These are phyloP conservation scores for Micrastur ruficollis DNA, from an alignment of 2,797 vertebrate genomes.

Conservation along the genomic window DNA sequence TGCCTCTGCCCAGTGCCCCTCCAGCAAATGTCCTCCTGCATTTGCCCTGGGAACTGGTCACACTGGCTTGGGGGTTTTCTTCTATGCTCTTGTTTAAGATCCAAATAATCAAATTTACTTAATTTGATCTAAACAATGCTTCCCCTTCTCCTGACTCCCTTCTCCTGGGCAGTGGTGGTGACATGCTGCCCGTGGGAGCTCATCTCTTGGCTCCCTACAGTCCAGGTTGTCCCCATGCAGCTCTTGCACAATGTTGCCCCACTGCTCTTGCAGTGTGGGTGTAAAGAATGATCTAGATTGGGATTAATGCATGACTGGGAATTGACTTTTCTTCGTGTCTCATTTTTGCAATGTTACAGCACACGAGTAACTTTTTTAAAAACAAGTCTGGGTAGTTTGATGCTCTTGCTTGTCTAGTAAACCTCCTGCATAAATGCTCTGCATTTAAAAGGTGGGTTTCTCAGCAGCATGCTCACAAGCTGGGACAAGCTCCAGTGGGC, in stretches of 20 bases:
- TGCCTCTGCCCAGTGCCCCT: not conserved
- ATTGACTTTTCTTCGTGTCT: not conserved
- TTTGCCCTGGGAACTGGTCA: not conserved
- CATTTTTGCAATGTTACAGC: not conserved
- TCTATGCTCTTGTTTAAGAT: not conserved
- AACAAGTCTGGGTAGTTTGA: not conserved
- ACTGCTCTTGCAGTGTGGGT: accelerated
- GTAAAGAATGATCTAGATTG: not conserved
- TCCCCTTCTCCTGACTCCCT: not conserved
- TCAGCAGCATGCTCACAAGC: not conserved
- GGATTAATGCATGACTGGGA: not conserved
- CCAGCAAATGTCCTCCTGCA: not conserved
- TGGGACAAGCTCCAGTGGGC: not conserved
- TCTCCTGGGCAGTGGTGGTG: not conserved
- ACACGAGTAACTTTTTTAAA: not conserved
- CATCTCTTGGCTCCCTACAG: not conserved
- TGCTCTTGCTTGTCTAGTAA: not conserved
- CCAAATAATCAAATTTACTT: not conserved
- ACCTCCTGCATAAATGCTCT: not conserved
- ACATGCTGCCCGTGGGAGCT: not conserved
- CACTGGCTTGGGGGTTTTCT: not conserved
- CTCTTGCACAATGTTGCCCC: not conserved
- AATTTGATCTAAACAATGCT: not conserved
- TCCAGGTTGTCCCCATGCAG: not conserved
- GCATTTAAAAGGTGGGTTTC: not conserved